Percentiles rank a stretch among this genome's conserved stretches.
Evolutionary conservation across 2,797 vertebrate genomes (phyloP).

Genomic region (Gephyroberyx darwinii): DNA sequence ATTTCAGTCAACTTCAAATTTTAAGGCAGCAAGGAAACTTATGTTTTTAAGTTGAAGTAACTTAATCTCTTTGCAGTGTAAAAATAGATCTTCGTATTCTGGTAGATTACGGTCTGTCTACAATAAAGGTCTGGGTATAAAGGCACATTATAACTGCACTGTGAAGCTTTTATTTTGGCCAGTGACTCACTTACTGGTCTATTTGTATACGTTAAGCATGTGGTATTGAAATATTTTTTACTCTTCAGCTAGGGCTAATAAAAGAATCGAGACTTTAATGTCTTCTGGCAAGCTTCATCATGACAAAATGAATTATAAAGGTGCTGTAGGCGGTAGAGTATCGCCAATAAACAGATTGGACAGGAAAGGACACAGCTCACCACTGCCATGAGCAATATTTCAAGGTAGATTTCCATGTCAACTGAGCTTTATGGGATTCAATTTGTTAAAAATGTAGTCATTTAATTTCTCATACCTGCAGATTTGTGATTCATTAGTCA

Average conservation of each 20-base stretch:
- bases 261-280: slow-evolving; percentile 56
- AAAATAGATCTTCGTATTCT: neutral
- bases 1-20: no score
- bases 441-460: slow-evolving; percentile 50
- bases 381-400: slow-evolving; percentile 39
- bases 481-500: slow-evolving; percentile 32
- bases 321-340: slow-evolving; percentile 48
- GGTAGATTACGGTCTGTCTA: neutral
- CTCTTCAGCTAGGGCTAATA: slow-evolving; percentile 43
- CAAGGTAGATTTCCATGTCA: slow-evolving; percentile 48
- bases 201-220: slow-evolving; percentile 5
- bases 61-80: neutral
- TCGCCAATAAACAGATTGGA: slow-evolving; percentile 62
- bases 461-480: slow-evolving; percentile 44
- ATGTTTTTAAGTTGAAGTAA: no score
- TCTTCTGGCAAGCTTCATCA: slow-evolving; percentile 61
- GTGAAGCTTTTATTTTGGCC: neutral
- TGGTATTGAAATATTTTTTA: slow-evolving; percentile 22
- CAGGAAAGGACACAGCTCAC: slow-evolving; percentile 51
- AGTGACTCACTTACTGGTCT: neutral
- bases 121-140: neutral
- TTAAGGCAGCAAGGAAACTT: no score
- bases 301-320: slow-evolving; percentile 55
- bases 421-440: slow-evolving; percentile 40
- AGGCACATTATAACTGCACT: neutral